These are phyloP conservation scores for Carollia perspicillata DNA, from an alignment of 2,113 vertebrate species.

Conservation along the genomic window DNA sequence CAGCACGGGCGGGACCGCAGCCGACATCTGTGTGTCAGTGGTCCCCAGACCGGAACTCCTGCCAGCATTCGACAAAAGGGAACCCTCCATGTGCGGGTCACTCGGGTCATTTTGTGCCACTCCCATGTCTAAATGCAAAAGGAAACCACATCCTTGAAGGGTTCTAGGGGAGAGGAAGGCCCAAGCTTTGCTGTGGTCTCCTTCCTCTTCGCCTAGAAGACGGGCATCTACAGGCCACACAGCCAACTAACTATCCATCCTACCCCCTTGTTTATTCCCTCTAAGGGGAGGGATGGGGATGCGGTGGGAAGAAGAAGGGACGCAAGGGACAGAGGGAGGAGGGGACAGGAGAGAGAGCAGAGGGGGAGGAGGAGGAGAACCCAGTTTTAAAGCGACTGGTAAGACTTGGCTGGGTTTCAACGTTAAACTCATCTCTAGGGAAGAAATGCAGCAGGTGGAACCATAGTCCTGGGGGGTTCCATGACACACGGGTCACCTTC, in stretches of 20 bases:
- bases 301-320: not conserved
- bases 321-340: not conserved
- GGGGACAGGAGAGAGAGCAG: not conserved
- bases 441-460: not conserved
- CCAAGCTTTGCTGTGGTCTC: not conserved
- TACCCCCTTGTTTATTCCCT: not conserved
- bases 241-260: not conserved
- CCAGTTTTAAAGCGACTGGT: not conserved
- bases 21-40: not conserved
- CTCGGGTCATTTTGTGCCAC: not conserved
- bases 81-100: not conserved
- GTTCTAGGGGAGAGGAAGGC: not conserved
- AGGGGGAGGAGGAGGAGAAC: not conserved
- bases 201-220: not conserved
- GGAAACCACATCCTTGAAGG: not conserved
- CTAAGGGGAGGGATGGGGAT: not conserved
- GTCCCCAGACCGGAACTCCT: not conserved
- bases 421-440: not conserved
- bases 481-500: accelerated
- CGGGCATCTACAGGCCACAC: not conserved
- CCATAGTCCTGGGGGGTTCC: not conserved
- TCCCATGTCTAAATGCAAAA: not conserved
- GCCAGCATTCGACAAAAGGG: not conserved
- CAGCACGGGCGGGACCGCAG: not conserved
- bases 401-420: not conserved